Base-by-base conservation (phyloP, 2,888 invertebrate species). In the Platycnemis pennipes region DNA sequence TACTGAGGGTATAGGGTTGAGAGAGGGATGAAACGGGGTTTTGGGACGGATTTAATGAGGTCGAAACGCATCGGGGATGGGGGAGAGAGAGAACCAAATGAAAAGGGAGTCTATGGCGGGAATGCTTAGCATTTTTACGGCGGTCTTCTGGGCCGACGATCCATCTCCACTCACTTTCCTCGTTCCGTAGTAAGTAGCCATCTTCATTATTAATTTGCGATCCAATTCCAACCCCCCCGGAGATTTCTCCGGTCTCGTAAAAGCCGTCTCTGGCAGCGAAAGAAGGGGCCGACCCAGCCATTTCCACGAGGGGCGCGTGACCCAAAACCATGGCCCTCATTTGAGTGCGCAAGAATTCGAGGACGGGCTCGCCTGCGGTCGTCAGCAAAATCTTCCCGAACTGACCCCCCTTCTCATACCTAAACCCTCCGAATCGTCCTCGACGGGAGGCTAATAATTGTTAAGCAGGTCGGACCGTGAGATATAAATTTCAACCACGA, bases 91-190 rank as follows among this genome's bases (percentile, higher is more conserved):
- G 69, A 37, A 26, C 49, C 8, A 63, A 63, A 22, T 11, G 37
- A 37, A 8, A 13, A 37, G 37, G 49, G 77, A 37, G 77, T 77
- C n/a, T n/a, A n/a, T 26, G 37, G 77, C 11, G 31, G 77, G 37
- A 37, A 63, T 63, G 63, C 63, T 26, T 26, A 77, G 77, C 77
- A 77, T 77, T 37, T 77, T 77, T 77, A 77, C 37, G 11, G 31
- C 77, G 11, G 77, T 37, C 63, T 63, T 77, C 8, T 37, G 77
- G 77, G 77, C 1, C 37, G n/a, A 11, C 37, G 37, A 77, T 77
- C 37, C 37, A 13, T 77, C 77, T 77, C 77, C 77, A 37, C 77
- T 77, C 77, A 77, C 77, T 77, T 77, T 37, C 77, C n/a, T n/a
- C n/a, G n/a, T n/a, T n/a, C 26, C 77, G 8, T 37, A 31, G 77